phyloP scores from a whole-genome alignment of 2,888 invertebrate genomes.

The Campoplex capitator region DNA sequence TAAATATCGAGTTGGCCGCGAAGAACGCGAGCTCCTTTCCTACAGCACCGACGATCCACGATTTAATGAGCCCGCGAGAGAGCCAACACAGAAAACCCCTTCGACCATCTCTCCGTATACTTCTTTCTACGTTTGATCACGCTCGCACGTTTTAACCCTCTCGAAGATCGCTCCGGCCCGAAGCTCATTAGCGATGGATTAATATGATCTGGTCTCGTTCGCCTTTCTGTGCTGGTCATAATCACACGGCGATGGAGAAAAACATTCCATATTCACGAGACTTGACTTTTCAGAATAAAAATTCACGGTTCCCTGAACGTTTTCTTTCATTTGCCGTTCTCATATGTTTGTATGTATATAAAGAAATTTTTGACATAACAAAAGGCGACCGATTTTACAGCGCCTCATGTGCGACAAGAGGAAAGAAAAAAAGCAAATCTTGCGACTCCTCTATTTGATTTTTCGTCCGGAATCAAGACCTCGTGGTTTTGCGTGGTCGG shows the following conservation, averaged over 20 bases:
- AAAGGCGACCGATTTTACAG: neutral
- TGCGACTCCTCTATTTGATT: constrained; percentile 72
- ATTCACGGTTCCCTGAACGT: constrained; percentile 33
- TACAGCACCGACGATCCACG: constrained; percentile 52
- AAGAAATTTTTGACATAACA: neutral
- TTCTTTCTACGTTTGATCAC: constrained; percentile 58
- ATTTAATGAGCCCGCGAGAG: constrained; percentile 68
- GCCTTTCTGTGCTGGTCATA: neutral
- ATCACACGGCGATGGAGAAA: neutral
- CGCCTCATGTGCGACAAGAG: neutral
- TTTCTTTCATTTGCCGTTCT: neutral
- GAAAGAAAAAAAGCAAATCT: constrained; percentile 48
- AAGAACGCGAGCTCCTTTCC: constrained; percentile 63
- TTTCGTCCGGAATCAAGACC: constrained; percentile 81
- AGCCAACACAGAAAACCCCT: constrained; percentile 47
- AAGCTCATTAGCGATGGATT: constrained; percentile 82
- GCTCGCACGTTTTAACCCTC: constrained; percentile 61
- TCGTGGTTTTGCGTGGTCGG: constrained; percentile 78
- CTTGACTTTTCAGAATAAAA: constrained; percentile 8
- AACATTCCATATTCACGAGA: neutral
- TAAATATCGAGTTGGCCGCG: constrained; percentile 80
- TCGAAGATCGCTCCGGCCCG: constrained; percentile 57
- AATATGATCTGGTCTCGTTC: constrained; percentile 80
- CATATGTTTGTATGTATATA: neutral
- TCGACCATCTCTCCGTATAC: constrained; percentile 56